These are phyloP conservation scores for Pollicipes pollicipes DNA, from an alignment of 1,140 invertebrate species.

Conservation along the genomic window DNA sequence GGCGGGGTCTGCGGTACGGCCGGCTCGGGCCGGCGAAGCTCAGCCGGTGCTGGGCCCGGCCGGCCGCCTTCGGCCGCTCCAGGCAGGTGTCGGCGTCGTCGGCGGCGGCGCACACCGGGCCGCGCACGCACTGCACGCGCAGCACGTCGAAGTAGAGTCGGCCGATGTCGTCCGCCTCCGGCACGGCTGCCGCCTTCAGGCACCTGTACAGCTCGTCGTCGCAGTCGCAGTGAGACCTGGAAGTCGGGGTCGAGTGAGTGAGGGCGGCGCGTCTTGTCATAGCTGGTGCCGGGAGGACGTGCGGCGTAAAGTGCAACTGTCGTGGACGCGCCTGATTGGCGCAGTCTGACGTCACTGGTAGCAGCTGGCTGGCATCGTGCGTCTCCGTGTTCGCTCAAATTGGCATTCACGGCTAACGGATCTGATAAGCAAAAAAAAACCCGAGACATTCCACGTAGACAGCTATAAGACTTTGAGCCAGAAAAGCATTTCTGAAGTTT, in stretches of 20 bases:
- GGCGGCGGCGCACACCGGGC: not conserved
- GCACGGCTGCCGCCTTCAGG: constrained; percentile 49
- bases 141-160: constrained; percentile 74
- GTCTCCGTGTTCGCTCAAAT: not conserved
- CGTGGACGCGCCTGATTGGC: not conserved
- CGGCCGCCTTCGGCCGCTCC: not conserved
- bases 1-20: no score
- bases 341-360: not conserved
- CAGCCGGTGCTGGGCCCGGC: not conserved
- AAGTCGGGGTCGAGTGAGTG: no score
- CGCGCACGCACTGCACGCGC: constrained; percentile 46
- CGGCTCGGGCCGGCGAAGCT: not conserved
- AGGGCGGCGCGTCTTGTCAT: no score
- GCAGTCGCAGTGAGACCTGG: constrained; percentile 65
- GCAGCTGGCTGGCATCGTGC: not conserved
- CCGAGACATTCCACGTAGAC: no score
- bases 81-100: not conserved
- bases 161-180: constrained; percentile 54
- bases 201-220: constrained; percentile 63
- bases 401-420: no score
- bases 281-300: constrained; percentile 20
- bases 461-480: no score
- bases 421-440: no score
- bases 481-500: no score
- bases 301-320: constrained; percentile 9